Evolutionary conservation across 2,797 vertebrate species (phyloP).

Genomic region (Melanotaenia boesemani): DNA sequence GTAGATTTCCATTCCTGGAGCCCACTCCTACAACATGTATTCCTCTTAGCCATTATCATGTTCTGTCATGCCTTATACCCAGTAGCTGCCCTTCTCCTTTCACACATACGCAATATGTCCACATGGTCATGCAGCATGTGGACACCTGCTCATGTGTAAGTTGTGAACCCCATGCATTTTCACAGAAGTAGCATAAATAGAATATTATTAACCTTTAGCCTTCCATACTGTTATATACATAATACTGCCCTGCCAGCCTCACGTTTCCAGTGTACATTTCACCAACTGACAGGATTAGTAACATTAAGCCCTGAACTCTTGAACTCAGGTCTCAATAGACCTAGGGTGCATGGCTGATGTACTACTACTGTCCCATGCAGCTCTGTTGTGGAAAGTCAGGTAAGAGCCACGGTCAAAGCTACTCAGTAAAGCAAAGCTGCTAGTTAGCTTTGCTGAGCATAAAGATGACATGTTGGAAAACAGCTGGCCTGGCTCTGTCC

Average conservation of each 20-base stretch:
- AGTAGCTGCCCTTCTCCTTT: conserved; percentile 13
- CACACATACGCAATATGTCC: conserved; percentile 38
- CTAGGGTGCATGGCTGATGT: conserved; percentile 31
- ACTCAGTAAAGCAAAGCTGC: background rate
- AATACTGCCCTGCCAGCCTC: conserved; percentile 50
- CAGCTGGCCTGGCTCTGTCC: conserved; percentile 9
- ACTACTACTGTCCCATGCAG: conserved; percentile 10
- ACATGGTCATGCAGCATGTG: conserved; percentile 33
- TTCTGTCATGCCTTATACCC: conserved; percentile 38
- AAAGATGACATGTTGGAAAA: background rate
- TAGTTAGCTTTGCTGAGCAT: background rate
- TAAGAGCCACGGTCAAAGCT: background rate
- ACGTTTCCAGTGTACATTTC: conserved; percentile 79
- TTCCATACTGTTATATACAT: conserved; percentile 39
- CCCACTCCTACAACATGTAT: conserved; percentile 59
- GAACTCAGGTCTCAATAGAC: conserved; percentile 58
- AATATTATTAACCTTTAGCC: conserved; percentile 22
- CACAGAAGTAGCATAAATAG: conserved; percentile 41
- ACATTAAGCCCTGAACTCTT: conserved; percentile 74
- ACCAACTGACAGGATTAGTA: conserved; percentile 76
- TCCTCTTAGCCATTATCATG: conserved; percentile 50
- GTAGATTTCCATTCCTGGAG: conserved; percentile 76
- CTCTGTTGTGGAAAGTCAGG: background rate
- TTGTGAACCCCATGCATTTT: conserved; percentile 40
- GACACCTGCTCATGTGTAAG: conserved; percentile 44